Evolutionary conservation across 2,888 invertebrate species (phyloP), one percentile per base, ranked within the genome.

Genomic region (Caenorhabditis japonica): DNA sequence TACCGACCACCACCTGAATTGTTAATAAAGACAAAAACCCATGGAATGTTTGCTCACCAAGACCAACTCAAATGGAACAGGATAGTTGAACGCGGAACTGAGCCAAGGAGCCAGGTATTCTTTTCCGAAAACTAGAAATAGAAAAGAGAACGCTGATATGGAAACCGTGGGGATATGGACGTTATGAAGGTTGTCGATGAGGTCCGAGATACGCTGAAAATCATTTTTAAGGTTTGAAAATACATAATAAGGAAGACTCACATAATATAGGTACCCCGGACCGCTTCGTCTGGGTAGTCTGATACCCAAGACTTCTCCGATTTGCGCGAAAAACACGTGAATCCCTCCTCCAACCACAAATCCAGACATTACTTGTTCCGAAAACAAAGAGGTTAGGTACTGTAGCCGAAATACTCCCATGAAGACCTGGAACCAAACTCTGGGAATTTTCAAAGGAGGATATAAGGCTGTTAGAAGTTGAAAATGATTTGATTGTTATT

Each of bases 331-430:
- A 58, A 86, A 84, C 0, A 86, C 86, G 47, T 86, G 86, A 17
- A 86, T 81, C 23, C 82, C 83, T 17, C 86, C 86, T n/a, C 85
- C 86, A 17, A 86, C 84, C 13, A 86, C 80, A 70, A 86, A 86
- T 1, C 86, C 86, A 8, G 80, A 79, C 85, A 86, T 86, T 0
- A 82, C 82, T 75, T 86, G 86, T 33, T 86, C 86, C 2, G 85
- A 86, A 55, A 86, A 83, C 44, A 84, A 81, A 44, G 85, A 85
- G 5, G 84, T 81, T 23, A 86, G 58, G 64, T 84, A 84, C 41
- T 86, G 85, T 7, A 83, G 62, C 1, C 83, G 84, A 19, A 84
- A 81, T 1, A 86, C 75, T 21, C 85, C 86, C 82, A 86, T 82
- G 27, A 86, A 56, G 13, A 86, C 75, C 79, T 85, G 52, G 21